Evolutionary conservation across 2,113 vertebrate species (phyloP).

Genomic region (Melanocharis versteri): DNA sequence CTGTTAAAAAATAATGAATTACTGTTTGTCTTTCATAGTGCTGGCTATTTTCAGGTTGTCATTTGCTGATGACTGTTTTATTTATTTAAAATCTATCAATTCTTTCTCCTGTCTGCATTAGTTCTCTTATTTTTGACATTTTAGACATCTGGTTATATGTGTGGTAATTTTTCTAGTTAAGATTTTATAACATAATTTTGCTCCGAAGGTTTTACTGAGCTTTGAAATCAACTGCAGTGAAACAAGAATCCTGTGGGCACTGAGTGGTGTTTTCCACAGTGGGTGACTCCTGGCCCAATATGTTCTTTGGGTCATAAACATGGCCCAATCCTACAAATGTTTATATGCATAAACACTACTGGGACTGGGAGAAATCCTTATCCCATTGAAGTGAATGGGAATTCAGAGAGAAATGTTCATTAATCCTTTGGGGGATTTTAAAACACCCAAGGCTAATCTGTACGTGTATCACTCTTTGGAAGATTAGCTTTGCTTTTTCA

Average conservation of each 20-base stretch:
- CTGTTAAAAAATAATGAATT: slow-evolving; percentile 23
- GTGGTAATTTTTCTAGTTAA: neutral
- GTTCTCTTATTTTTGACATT: slow-evolving; percentile 1
- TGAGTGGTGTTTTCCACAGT: neutral
- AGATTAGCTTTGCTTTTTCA: neutral
- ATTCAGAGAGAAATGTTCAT: neutral
- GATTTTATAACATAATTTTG: slow-evolving; percentile 35
- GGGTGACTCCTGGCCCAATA: neutral
- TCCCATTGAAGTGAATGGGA: neutral
- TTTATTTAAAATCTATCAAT: slow-evolving; percentile 38
- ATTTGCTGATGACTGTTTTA: slow-evolving; percentile 51
- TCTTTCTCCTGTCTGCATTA: neutral
- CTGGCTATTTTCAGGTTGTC: slow-evolving; percentile 12
- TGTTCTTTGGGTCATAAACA: neutral
- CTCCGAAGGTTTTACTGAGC: neutral
- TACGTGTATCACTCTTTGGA: neutral
- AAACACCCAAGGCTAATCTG: neutral
- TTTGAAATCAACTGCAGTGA: neutral
- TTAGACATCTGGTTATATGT: slow-evolving; percentile 21
- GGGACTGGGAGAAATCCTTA: neutral
- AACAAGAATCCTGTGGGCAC: neutral
- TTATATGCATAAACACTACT: neutral
- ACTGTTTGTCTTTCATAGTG: slow-evolving; percentile 2
- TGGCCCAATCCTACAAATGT: neutral
- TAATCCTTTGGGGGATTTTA: neutral